Conservation (phyloP, 2,888 invertebrate species). For the Trichopoda pennipes region DNA sequence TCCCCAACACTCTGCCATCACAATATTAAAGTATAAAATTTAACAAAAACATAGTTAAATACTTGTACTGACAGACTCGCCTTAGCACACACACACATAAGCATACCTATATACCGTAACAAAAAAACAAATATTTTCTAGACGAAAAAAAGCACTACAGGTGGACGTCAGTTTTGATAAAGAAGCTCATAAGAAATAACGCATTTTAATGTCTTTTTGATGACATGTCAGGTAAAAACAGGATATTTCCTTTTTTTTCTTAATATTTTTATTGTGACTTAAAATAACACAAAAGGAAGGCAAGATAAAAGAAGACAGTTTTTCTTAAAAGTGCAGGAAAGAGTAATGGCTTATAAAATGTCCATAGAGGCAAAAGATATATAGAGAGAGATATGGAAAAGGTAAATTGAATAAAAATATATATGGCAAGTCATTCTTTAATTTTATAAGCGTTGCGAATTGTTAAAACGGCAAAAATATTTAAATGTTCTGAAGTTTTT, state of each 20-base stretch:
- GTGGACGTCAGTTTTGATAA: conserved; percentile 68
- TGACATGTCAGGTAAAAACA: conserved; percentile 68
- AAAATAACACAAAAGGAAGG: conserved; percentile 28
- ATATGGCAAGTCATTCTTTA: too few species aligned
- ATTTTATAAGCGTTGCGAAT: too few species aligned
- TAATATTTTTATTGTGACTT: conserved; percentile 26
- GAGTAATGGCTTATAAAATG: conserved; percentile 32
- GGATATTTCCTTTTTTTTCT: not conserved
- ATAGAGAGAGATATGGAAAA: not conserved
- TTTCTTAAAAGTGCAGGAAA: conserved; percentile 24
- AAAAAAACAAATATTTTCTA: not conserved
- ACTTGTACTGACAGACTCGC: not conserved
- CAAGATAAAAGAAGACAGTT: conserved; percentile 30
- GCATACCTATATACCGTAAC: too few species aligned
- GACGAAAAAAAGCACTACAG: conserved; percentile 47
- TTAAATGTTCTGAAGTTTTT: too few species aligned
- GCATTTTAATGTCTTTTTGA: conserved; percentile 71
- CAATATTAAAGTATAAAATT: conserved; percentile 29
- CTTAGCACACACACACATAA: not conserved
- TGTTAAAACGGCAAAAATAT: too few species aligned
- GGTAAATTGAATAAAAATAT: conserved; percentile 35
- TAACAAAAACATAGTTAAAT: not conserved
- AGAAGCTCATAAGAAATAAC: conserved; percentile 69
- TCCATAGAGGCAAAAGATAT: not conserved
- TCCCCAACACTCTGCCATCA: conserved; percentile 55